Percentiles rank a stretch among this genome's conserved stretches.
phyloP scores from a whole-genome alignment of 2,888 invertebrate genomes.

The Drosophila paramelanica region DNA sequence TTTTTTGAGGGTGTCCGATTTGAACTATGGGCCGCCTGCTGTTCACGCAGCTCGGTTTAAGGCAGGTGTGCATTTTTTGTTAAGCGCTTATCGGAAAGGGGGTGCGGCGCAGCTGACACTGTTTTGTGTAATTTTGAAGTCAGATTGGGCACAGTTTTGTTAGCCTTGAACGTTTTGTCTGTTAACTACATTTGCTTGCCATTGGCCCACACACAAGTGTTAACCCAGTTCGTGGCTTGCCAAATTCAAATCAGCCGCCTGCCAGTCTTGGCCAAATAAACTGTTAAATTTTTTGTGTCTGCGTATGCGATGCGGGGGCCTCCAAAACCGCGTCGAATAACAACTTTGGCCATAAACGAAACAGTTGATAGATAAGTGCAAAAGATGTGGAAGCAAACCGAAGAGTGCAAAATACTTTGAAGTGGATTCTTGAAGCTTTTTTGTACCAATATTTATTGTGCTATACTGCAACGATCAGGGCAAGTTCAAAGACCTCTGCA shows the following conservation, averaged over 20 bases:
- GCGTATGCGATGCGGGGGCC: conserved; percentile 16
- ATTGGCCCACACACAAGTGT: conserved; percentile 44
- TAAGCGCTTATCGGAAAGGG: neutral
- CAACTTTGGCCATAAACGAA: conserved; percentile 8
- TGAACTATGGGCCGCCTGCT: conserved; percentile 31
- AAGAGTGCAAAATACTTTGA: conserved; percentile 41
- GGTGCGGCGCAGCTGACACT: conserved; percentile 41
- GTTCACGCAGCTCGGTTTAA: conserved; percentile 20
- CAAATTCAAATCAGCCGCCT: conserved; percentile 25
- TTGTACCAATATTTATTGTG: conserved; percentile 28
- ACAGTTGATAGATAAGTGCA: neutral
- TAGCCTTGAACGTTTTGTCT: conserved; percentile 37
- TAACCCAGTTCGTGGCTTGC: conserved; percentile 47
- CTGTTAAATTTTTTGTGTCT: conserved; percentile 3
- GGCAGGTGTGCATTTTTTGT: conserved; percentile 48
- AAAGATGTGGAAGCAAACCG: conserved; percentile 18
- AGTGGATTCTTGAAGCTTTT: conserved; percentile 29
- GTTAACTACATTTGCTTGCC: conserved; percentile 46
- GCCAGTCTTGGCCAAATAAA: conserved; percentile 8
- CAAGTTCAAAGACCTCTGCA: conserved; percentile 40
- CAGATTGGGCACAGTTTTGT: conserved; percentile 20
- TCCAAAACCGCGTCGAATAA: neutral
- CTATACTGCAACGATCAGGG: conserved; percentile 10
- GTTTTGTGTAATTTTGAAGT: conserved; percentile 34
- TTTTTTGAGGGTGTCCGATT: conserved; percentile 33